Conservation (phyloP, 2,797 vertebrate species). For the Philypnodon macrostomus region DNA sequence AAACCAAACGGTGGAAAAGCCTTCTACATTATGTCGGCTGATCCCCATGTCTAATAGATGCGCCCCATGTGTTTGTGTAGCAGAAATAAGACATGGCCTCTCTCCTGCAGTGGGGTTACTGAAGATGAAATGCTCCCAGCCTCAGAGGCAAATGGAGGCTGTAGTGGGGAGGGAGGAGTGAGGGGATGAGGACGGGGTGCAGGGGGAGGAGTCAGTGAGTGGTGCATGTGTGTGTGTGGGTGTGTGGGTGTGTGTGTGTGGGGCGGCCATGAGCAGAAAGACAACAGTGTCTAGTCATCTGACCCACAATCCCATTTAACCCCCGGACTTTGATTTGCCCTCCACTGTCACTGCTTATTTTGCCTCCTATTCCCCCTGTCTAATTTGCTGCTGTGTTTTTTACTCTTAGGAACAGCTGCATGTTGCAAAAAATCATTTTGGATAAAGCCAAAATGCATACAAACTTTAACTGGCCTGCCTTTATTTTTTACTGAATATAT, state of each 20-base stretch:
- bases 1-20: slow-evolving; percentile 2
- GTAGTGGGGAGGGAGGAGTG: slow-evolving; percentile 12
- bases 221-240: slow-evolving; percentile 5
- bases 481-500: no score
- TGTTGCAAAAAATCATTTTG: slow-evolving; percentile 6
- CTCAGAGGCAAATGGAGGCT: slow-evolving; percentile 56
- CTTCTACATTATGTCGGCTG: no score
- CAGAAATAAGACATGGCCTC: slow-evolving; percentile 14
- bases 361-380: slow-evolving; percentile 41
- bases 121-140: slow-evolving; percentile 49
- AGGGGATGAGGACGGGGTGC: slow-evolving; percentile 14
- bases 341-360: slow-evolving; percentile 45
- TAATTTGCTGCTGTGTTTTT: slow-evolving; percentile 23
- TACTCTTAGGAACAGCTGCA: slow-evolving; percentile 5
- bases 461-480: no score
- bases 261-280: slow-evolving; percentile 49
- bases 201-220: slow-evolving; percentile 4
- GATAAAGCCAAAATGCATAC: no score
- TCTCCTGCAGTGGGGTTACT: slow-evolving; percentile 31
- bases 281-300: slow-evolving; percentile 62
- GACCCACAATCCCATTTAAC: slow-evolving; percentile 73
- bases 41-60: slow-evolving; percentile 5
- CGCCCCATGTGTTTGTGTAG: slow-evolving; percentile 20
- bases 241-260: slow-evolving; percentile 3
- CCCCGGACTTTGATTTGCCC: slow-evolving; percentile 61